Base-by-base conservation (phyloP, 1,140 invertebrate genomes). In the Diachasma alloeum region DNA sequence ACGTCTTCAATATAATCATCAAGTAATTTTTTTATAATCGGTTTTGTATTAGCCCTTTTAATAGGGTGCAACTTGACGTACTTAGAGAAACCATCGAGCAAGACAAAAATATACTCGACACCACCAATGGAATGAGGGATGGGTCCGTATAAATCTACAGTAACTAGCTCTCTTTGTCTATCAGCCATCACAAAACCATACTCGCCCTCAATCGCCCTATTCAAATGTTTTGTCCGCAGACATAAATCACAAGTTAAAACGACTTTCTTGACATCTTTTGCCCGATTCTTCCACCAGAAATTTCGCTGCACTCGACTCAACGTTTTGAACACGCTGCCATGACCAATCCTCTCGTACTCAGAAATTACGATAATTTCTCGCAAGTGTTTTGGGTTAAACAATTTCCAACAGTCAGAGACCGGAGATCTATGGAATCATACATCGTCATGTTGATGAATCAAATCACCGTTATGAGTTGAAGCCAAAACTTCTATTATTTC, bases 91-190 rank as follows among this genome's bases (percentile, higher is more conserved):
- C 56, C 76, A 77, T 81, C 79, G 0, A 80, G 13, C 1, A 75
- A 19, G 0, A 81, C 80, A 24, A 81, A 77, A 22, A 81, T 70
- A 69, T 81, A 78, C 42, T 78, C 71, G 0, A 78, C 72, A 17
- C 72, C 74, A 19, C 66, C 77, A 36, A 48, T 73, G 10, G 78
- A 78, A 13, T 26, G 10, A 0, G 78, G 76, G 19, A 80, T 24
- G 19, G 80, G 80, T 17, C 80, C 80, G 63, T 78, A 81, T 72
- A 78, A 80, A 73, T 81, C 80, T 3, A 80, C 78, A 0, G 76
- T 76, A 1, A 78, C 36, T 0, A 81, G 17, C 11, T 81, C 80
- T 24, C 68, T 68, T 0, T 76, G 78, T 15, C 44, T 22, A 9
- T 67, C 46, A 0, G 73, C 6, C 19, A 13, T 42, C 0, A 77